Conservation (phyloP, 1,140 invertebrate species). For the Ptiloglossa arizonensis region DNA sequence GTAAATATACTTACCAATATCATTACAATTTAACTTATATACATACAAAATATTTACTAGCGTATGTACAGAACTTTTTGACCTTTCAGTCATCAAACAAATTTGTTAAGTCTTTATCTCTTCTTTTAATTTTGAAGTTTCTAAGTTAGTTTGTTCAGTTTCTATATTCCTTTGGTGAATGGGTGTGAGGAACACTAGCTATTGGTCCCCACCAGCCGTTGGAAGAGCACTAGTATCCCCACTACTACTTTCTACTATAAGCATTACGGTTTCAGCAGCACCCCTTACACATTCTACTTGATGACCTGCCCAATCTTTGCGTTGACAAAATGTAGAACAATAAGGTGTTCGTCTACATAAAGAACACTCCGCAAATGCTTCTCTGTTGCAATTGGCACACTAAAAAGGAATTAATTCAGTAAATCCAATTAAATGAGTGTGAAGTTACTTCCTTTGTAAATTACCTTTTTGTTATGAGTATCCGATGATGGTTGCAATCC, state of each 20-base stretch:
- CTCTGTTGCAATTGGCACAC: constrained; percentile 93
- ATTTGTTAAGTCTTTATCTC: constrained; percentile 50
- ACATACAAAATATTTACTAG: constrained; percentile 48
- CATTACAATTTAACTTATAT: constrained; percentile 21
- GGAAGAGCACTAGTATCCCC: constrained; percentile 71
- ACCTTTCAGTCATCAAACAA: constrained; percentile 13
- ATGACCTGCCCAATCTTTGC: constrained; percentile 92
- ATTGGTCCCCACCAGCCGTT: constrained; percentile 75
- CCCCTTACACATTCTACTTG: constrained; percentile 91
- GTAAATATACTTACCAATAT: constrained; percentile 21
- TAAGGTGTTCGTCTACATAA: constrained; percentile 92
- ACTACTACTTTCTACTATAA: constrained; percentile 83
- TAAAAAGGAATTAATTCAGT: constrained; percentile 75
- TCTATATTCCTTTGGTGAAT: constrained; percentile 68
- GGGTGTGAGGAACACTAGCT: constrained; percentile 75
- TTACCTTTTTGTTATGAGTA: constrained; percentile 83
- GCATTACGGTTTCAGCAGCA: constrained; percentile 84
- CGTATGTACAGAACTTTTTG: constrained; percentile 43
- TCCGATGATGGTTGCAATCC: constrained; percentile 83
- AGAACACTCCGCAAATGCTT: constrained; percentile 92
- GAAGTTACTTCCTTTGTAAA: background rate
- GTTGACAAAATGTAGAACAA: constrained; percentile 93
- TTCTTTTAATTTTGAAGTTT: constrained; percentile 42
- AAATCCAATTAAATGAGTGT: background rate
- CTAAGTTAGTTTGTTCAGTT: constrained; percentile 52